Conservation (phyloP, 2,113 vertebrate species). For the Thinocorus orbignyianus region DNA sequence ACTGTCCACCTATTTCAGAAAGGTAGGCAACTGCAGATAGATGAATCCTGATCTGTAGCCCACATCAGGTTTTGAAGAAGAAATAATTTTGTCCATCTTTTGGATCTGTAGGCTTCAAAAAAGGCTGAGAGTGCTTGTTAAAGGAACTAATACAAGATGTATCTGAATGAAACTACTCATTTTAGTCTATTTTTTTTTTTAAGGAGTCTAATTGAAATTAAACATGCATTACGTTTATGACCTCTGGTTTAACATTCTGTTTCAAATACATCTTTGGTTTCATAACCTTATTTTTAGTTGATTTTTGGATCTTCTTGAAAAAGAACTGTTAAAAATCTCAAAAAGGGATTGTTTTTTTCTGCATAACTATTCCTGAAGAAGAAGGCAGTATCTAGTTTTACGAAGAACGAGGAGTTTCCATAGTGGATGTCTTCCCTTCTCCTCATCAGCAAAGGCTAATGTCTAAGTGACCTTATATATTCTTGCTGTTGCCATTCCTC, state of each 20-base stretch:
- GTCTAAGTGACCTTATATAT: neutral
- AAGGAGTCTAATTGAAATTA: neutral
- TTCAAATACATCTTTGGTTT: neutral
- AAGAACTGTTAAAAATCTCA: neutral
- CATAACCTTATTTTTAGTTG: neutral
- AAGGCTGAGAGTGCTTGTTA: neutral
- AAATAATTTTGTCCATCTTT: neutral
- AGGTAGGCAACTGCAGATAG: neutral
- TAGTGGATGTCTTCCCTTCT: neutral
- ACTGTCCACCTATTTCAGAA: neutral
- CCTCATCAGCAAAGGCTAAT: neutral
- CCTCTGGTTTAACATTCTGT: neutral
- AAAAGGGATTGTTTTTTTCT: neutral
- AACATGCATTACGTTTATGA: neutral
- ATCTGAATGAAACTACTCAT: neutral
- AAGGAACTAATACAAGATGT: neutral
- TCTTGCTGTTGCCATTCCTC: neutral
- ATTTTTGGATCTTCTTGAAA: neutral
- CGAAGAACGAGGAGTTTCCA: neutral
- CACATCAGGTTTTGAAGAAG: neutral
- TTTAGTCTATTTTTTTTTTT: neutral
- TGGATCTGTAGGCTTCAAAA: neutral
- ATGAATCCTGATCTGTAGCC: neutral
- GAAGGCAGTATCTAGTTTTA: neutral
- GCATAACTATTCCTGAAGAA: neutral